These are phyloP conservation scores for Hypotaenidia okinawae DNA, from an alignment of 2,797 vertebrate genomes.

Conservation along the genomic window DNA sequence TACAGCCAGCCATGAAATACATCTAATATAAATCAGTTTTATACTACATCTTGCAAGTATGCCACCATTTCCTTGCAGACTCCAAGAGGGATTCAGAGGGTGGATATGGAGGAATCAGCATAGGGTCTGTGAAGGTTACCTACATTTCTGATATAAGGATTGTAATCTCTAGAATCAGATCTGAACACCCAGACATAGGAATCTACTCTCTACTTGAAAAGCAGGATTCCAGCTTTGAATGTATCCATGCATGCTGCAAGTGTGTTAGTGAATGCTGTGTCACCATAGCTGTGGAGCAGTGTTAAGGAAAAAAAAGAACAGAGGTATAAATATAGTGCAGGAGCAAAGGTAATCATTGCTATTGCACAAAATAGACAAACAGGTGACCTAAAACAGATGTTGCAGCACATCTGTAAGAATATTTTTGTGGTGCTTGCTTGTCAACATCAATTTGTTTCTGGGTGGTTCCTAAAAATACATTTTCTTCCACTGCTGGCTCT, in stretches of 20 bases:
- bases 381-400: background rate
- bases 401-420: background rate
- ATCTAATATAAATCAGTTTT: background rate
- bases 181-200: background rate
- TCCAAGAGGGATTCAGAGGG: background rate
- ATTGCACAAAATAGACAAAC: background rate
- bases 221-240: background rate
- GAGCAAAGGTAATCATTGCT: background rate
- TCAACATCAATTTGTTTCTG: background rate
- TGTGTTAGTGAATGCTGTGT: background rate
- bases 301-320: background rate
- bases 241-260: background rate
- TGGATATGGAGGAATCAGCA: background rate
- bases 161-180: background rate
- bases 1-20: background rate
- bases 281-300: background rate
- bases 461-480: background rate
- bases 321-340: background rate
- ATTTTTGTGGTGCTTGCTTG: background rate
- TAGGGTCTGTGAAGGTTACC: background rate
- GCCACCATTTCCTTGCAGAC: background rate
- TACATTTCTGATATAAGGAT: background rate
- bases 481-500: background rate
- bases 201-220: background rate
- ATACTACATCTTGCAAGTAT: background rate